These are phyloP conservation scores for Henricia sp. DNA, from an alignment of 53 echinoderm and acorn worm species.

Conservation along the genomic window DNA sequence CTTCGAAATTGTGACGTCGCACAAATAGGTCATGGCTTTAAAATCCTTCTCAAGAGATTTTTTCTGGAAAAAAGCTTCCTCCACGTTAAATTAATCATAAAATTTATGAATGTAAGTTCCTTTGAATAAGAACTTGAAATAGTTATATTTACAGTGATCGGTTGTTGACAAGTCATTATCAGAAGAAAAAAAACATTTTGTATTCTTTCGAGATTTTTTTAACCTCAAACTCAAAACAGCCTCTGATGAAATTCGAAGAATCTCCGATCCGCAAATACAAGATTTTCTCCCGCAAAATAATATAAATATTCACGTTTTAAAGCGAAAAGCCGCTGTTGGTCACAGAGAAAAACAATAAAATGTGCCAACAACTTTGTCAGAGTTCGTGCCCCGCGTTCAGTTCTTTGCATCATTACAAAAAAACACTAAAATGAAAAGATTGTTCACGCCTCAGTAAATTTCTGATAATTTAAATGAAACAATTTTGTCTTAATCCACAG, in stretches of 20 bases:
- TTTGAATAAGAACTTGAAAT: too few species aligned
- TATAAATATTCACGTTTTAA: not conserved
- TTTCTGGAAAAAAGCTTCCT: too few species aligned
- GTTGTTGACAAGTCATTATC: too few species aligned
- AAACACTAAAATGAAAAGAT: not conserved
- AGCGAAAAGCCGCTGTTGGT: constrained; percentile 19
- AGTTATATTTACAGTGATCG: too few species aligned
- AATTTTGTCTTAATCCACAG: not conserved
- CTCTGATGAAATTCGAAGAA: too few species aligned
- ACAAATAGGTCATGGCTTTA: too few species aligned
- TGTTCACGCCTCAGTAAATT: not conserved
- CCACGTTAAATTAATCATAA: too few species aligned
- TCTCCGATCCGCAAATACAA: not conserved
- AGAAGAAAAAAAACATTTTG: not conserved
- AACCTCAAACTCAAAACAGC: too few species aligned
- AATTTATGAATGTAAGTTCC: too few species aligned
- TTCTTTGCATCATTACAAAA: not conserved
- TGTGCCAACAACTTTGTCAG: constrained; percentile 43
- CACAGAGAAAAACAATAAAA: not conserved
- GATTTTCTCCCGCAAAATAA: not conserved
- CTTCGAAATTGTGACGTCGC: too few species aligned
- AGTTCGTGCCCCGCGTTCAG: not conserved
- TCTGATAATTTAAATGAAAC: not conserved
- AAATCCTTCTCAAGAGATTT: too few species aligned
- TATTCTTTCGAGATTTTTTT: not conserved